A percentile compares a stretch with the other conserved stretches of the same genome.
These are phyloP conservation scores for Geodia barretti DNA, from an alignment of 37 sponge, comb jelly and placozoan genomes.

Conservation along the genomic window DNA sequence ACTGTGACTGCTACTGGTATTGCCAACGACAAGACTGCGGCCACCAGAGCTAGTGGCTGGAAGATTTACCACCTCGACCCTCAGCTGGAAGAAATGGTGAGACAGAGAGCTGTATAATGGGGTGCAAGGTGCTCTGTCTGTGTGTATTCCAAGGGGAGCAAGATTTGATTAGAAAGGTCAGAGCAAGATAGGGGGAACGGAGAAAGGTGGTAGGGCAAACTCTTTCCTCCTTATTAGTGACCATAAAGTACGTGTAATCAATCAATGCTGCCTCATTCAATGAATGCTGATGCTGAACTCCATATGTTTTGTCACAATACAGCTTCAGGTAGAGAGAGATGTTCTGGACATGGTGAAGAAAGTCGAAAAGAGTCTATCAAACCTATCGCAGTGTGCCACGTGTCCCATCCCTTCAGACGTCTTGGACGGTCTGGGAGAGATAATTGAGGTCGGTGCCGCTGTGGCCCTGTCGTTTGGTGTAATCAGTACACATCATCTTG, in stretches of 20 bases:
- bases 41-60: constrained; percentile 41
- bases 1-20: constrained; percentile 4
- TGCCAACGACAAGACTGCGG: neutral
- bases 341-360: constrained; percentile 23
- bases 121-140: too few species aligned
- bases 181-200: too few species aligned
- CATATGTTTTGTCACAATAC: neutral
- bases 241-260: too few species aligned
- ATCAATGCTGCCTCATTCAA: neutral
- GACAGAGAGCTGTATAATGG: too few species aligned
- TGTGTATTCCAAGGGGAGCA: too few species aligned
- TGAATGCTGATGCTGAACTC: neutral
- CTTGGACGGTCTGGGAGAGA: constrained; percentile 2
- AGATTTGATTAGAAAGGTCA: too few species aligned
- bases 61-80: constrained; percentile 22
- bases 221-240: too few species aligned
- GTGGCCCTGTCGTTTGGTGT: too few species aligned
- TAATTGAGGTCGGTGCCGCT: constrained; percentile 15
- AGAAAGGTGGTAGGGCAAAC: too few species aligned
- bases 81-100: constrained; percentile 45
- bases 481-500: too few species aligned
- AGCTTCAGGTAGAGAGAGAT: constrained; percentile 27
- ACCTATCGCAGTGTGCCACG: neutral
- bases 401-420: constrained; percentile 3
- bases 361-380: neutral